A percentile compares a stretch with the other conserved stretches of the same genome.
These are phyloP conservation scores for Melanostoma scalare DNA, from an alignment of 2,888 invertebrate species.

Conservation along the genomic window DNA sequence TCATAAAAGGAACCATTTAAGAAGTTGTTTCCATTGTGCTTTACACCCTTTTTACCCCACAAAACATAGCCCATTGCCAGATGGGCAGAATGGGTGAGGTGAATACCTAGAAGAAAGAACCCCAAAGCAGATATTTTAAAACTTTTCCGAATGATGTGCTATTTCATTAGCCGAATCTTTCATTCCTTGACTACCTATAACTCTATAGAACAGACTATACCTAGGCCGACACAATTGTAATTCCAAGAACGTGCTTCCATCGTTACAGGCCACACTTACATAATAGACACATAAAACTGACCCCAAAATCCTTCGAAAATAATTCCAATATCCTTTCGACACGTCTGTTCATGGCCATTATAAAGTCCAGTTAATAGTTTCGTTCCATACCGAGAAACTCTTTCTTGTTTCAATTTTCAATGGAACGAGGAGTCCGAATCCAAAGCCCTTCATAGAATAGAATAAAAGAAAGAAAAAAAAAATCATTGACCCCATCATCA, in stretches of 20 bases:
- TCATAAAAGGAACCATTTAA: no score
- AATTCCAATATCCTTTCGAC: conserved; percentile 64
- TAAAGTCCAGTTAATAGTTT: conserved; percentile 66
- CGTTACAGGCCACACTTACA: conserved; percentile 42
- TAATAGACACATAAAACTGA: conserved; percentile 54
- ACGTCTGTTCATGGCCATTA: conserved; percentile 55
- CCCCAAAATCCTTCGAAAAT: conserved; percentile 52
- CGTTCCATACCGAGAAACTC: conserved; percentile 40
- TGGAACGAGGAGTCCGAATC: neutral
- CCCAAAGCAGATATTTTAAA: neutral
- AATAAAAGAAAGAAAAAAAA: conserved; percentile 28
- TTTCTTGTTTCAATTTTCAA: conserved; percentile 35
- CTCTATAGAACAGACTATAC: neutral
- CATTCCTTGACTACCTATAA: neutral
- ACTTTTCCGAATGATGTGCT: neutral
- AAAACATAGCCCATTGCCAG: no score
- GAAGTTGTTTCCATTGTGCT: no score
- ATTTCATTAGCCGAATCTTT: conserved; percentile 8
- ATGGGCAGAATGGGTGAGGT: no score
- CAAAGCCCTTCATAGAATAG: neutral
- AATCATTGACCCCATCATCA: conserved; percentile 52
- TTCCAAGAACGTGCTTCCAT: conserved; percentile 48
- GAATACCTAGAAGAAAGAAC: neutral
- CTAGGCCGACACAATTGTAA: conserved; percentile 37
- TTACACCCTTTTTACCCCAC: no score